Evolutionary conservation across 2,888 invertebrate genomes (phyloP).

Genomic region (Keiferia lycopersicella): DNA sequence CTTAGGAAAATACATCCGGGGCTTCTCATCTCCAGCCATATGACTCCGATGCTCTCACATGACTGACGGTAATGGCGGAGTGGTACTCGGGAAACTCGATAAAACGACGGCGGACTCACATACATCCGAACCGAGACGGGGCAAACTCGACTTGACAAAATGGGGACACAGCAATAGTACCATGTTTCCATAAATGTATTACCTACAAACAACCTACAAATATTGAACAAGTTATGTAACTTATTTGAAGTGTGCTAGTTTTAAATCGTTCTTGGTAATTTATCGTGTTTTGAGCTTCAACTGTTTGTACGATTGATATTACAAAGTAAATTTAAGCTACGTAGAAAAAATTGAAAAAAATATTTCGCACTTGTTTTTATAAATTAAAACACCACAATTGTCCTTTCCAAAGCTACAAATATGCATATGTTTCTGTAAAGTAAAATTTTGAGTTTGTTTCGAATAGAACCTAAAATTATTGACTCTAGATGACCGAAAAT

Average conservation of each 20-base stretch:
- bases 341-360: too few species aligned
- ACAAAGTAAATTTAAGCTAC: too few species aligned
- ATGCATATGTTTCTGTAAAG: too few species aligned
- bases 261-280: neutral
- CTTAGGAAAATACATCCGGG: neutral
- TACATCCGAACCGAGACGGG: conserved; percentile 1
- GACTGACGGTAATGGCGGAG: conserved; percentile 54
- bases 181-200: conserved; percentile 8
- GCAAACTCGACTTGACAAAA: conserved; percentile 15
- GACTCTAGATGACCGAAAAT: too few species aligned
- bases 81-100: conserved; percentile 50
- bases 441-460: too few species aligned
- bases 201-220: neutral
- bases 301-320: too few species aligned
- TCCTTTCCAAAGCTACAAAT: too few species aligned
- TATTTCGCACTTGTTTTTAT: too few species aligned
- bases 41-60: conserved; percentile 39
- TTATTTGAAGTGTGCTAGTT: neutral
- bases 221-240: neutral
- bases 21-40: conserved; percentile 6
- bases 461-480: too few species aligned
- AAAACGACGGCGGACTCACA: conserved; percentile 34
- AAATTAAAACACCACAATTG: too few species aligned
- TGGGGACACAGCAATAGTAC: conserved; percentile 15
- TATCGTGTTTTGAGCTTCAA: too few species aligned